Evolutionary conservation across 1,140 invertebrate species (phyloP).

Genomic region (Eriocheir sinensis): DNA sequence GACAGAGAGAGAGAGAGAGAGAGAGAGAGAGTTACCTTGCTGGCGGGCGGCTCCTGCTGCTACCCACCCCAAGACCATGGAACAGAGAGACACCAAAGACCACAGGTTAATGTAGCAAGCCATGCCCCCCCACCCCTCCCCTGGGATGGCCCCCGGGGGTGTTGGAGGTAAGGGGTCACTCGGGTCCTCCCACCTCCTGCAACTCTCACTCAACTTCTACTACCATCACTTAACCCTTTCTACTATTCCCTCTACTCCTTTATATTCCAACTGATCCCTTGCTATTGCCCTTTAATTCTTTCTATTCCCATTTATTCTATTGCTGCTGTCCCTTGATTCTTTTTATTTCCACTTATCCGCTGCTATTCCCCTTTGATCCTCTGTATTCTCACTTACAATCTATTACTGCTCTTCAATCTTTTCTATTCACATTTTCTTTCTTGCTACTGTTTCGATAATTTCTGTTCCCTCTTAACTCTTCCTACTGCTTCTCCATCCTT

Average conservation of each 20-base stretch:
- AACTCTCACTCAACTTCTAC: neutral
- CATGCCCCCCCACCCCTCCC: slow-evolving; percentile 29
- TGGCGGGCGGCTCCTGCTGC: slow-evolving; percentile 43
- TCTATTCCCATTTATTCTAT: neutral
- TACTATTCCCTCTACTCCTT: neutral
- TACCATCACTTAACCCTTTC: neutral
- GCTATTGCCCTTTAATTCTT: neutral
- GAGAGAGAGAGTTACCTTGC: neutral
- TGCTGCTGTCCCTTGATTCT: neutral
- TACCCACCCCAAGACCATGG: slow-evolving; percentile 24
- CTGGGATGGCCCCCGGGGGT: neutral
- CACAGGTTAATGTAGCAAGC: slow-evolving; percentile 52
- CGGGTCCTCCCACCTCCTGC: neutral
- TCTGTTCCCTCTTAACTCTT: neutral
- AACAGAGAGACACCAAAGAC: slow-evolving; percentile 33
- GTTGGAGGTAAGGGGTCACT: neutral
- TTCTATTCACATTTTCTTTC: neutral
- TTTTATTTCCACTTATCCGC: neutral
- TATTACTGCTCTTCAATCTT: neutral
- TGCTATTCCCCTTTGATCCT: neutral
- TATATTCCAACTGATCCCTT: no score
- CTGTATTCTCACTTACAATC: neutral
- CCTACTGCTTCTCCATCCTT: neutral
- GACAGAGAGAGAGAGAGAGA: slow-evolving; percentile 1
- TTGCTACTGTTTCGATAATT: neutral